Evolutionary conservation across 1,140 invertebrate genomes (phyloP).

Genomic region (Diorhabda carinulata): DNA sequence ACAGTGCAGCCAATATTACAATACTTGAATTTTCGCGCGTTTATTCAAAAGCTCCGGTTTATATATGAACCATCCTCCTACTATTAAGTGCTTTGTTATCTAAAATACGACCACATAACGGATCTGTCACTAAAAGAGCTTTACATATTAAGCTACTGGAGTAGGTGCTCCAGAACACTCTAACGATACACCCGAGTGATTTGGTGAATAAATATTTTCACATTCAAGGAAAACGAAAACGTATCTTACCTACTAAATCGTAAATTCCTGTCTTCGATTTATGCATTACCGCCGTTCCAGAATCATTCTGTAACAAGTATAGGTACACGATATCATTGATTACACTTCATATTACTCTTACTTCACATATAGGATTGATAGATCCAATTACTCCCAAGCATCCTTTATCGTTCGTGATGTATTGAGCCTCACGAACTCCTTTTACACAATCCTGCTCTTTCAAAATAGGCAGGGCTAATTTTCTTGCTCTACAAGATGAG

Average conservation of each 20-base stretch:
- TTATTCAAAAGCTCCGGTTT: no score
- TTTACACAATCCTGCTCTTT: slow-evolving; percentile 47
- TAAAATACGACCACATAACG: no score
- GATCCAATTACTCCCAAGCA: slow-evolving; percentile 52
- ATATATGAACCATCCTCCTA: no score
- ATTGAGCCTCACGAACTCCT: slow-evolving; percentile 35
- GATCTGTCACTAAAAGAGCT: no score
- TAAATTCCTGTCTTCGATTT: slow-evolving; percentile 48
- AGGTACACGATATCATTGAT: neutral
- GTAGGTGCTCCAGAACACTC: no score
- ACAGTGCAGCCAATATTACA: no score
- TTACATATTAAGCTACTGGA: no score
- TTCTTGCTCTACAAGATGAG: slow-evolving; percentile 48
- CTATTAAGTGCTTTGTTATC: no score
- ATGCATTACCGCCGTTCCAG: slow-evolving; percentile 36
- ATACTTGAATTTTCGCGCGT: no score
- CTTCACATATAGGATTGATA: slow-evolving; percentile 49
- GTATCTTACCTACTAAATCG: slow-evolving; percentile 49
- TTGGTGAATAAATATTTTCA: no score
- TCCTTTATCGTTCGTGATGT: slow-evolving; percentile 51
- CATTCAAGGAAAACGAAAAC: neutral
- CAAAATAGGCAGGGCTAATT: slow-evolving; percentile 52
- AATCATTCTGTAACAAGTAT: slow-evolving; percentile 26
- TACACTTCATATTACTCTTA: slow-evolving; percentile 37
- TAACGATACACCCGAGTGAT: no score